Conservation (phyloP, 2,888 invertebrate species). For the Hirudinaria manillensis region DNA sequence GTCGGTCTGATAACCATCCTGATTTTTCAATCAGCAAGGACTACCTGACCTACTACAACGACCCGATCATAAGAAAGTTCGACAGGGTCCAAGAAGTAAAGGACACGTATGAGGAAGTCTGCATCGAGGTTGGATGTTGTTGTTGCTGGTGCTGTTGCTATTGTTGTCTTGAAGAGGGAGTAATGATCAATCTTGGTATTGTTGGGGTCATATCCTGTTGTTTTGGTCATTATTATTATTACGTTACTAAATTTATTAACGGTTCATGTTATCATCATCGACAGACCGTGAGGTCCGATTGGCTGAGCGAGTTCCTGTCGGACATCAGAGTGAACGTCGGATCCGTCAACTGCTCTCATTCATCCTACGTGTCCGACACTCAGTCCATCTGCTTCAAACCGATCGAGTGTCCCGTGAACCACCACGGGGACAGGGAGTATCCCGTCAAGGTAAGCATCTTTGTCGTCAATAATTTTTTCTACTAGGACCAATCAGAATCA, state of each 20-base stretch:
- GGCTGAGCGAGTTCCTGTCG: background rate
- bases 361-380: background rate
- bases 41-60: background rate
- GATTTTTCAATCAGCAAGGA: background rate
- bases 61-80: constrained; percentile 14
- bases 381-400: background rate
- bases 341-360: constrained; percentile 1
- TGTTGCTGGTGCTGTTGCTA: background rate
- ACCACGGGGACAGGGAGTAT: background rate
- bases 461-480: too few species aligned
- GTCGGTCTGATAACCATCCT: too few species aligned
- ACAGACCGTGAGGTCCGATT: background rate
- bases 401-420: background rate
- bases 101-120: background rate
- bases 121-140: background rate
- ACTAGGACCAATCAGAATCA: background rate
- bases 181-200: background rate
- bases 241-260: background rate
- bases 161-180: background rate
- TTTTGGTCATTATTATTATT: background rate
- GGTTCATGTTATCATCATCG: too few species aligned
- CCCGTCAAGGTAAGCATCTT: constrained; percentile 1
- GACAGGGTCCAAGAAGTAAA: background rate
- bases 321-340: constrained; percentile 11
- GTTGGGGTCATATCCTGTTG: background rate